These are phyloP conservation scores for Coregonus ussuriensis DNA, from an alignment of 2,797 vertebrate genomes.

Conservation along the genomic window DNA sequence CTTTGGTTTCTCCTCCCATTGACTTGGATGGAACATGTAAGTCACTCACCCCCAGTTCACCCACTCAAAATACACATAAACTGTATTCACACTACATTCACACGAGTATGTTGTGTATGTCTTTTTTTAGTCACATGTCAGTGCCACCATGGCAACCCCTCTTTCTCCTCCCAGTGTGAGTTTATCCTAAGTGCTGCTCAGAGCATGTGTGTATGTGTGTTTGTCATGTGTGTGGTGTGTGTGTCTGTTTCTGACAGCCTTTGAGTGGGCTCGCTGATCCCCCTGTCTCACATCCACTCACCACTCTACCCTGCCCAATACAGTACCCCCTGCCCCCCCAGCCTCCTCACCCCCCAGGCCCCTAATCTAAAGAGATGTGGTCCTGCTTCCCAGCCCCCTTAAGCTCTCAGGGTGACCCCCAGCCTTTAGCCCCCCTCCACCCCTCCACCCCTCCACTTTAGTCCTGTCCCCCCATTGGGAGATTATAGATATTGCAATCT, in stretches of 20 bases:
- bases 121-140: conserved; percentile 52
- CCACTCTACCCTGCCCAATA: conserved; percentile 60
- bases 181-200: conserved; percentile 30
- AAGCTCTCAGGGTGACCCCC: conserved; percentile 68
- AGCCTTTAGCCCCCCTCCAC: conserved; percentile 46
- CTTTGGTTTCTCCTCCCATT: not conserved
- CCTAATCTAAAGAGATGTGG: conserved; percentile 68
- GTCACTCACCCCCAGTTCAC: too few relatives aligned
- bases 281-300: conserved; percentile 30
- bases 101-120: conserved; percentile 38
- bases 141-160: conserved; percentile 62
- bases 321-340: conserved; percentile 48
- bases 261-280: conserved; percentile 60
- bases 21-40: not conserved
- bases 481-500: conserved; percentile 83
- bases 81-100: not conserved
- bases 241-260: conserved; percentile 64
- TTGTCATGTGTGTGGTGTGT: conserved; percentile 15
- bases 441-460: conserved; percentile 71
- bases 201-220: conserved; percentile 14
- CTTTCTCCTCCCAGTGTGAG: conserved; percentile 53
- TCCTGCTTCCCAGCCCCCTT: conserved; percentile 25
- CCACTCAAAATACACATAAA: not conserved
- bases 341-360: conserved; percentile 52
- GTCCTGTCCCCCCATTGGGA: conserved; percentile 73